Conservation (phyloP, 2,113 vertebrate genomes). For the Falco punctatus region DNA sequence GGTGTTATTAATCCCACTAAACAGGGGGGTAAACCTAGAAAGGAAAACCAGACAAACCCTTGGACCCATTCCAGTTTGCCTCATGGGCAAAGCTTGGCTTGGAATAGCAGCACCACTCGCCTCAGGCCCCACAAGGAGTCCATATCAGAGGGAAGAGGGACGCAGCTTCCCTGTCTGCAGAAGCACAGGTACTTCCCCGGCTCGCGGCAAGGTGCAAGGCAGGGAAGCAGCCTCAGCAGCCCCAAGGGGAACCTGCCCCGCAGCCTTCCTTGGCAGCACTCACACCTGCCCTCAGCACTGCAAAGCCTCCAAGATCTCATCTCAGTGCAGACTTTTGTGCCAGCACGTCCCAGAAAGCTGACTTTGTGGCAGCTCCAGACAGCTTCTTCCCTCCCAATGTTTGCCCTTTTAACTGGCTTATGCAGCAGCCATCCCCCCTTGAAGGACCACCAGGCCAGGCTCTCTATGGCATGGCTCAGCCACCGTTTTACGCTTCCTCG, state of each 20-base stretch:
- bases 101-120: neutral
- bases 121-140: neutral
- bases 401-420: neutral
- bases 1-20: constrained; percentile 55
- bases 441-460: neutral
- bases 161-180: constrained; percentile 34
- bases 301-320: neutral
- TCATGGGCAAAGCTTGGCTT: neutral
- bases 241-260: neutral
- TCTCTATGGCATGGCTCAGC: fast-evolving
- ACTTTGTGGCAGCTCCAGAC: neutral
- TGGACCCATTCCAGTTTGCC: neutral
- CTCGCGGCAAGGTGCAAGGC: neutral
- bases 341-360: neutral
- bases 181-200: constrained; percentile 25
- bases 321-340: neutral
- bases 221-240: neutral
- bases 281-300: neutral
- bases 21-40: constrained; percentile 33
- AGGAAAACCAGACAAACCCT: constrained; percentile 50
- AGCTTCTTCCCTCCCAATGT: neutral
- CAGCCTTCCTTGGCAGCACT: neutral
- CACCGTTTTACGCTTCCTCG: neutral
- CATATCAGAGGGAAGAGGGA: constrained; percentile 19
- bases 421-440: neutral